Percentiles rank a stretch among this genome's conserved stretches.
phyloP scores from a whole-genome alignment of 2,797 vertebrate genomes.

The Sebastes reedi region DNA sequence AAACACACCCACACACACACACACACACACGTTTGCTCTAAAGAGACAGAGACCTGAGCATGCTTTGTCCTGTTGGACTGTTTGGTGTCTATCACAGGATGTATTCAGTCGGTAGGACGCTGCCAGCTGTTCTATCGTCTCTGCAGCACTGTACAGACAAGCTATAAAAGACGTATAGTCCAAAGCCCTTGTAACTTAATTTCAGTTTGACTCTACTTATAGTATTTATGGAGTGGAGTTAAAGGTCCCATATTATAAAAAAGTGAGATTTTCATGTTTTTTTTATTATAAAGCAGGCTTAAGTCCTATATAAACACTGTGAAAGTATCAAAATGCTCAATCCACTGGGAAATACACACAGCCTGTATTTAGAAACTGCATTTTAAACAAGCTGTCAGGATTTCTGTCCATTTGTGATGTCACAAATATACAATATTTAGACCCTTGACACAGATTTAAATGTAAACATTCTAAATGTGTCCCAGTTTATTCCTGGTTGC shows the following conservation, averaged over 20 bases:
- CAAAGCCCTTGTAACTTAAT: neutral
- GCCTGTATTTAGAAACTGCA: too few species aligned
- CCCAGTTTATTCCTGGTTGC: too few species aligned
- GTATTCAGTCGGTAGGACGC: neutral
- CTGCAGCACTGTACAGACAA: neutral
- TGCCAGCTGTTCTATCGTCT: neutral
- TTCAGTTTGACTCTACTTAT: neutral
- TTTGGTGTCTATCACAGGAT: neutral
- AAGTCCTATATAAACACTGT: too few species aligned
- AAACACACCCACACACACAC: neutral
- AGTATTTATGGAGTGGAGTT: neutral
- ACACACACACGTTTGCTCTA: neutral
- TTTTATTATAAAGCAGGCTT: too few species aligned
- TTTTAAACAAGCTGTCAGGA: too few species aligned
- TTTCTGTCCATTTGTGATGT: too few species aligned
- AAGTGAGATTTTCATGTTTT: too few species aligned
- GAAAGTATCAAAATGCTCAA: too few species aligned
- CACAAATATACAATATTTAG: too few species aligned
- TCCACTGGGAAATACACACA: too few species aligned
- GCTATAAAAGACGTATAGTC: neutral
- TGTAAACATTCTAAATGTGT: too few species aligned
- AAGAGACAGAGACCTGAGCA: neutral
- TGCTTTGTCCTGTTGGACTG: neutral
- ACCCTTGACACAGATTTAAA: rapidly evolving
- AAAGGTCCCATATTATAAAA: too few species aligned